Evolutionary conservation across 2,113 vertebrate species (phyloP).

Genomic region (Arenaria interpres): DNA sequence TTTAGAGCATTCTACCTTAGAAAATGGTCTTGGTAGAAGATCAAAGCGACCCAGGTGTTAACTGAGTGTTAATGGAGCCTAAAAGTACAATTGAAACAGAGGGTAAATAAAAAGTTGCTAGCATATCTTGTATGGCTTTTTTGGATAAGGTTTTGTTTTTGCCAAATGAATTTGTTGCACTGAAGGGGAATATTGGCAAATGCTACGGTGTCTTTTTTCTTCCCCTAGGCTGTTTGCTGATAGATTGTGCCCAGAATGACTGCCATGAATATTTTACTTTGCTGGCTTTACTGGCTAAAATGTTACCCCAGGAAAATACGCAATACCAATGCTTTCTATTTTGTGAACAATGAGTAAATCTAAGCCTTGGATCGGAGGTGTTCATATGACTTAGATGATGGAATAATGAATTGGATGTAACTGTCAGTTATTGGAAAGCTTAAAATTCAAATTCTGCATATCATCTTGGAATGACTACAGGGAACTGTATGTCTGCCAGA

Average conservation of each 20-base stretch:
- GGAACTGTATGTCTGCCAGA: not conserved
- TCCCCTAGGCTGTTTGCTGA: not conserved
- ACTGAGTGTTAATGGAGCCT: not conserved
- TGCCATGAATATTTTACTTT: not conserved
- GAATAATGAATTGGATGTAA: not conserved
- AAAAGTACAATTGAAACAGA: not conserved
- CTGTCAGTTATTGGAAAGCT: not conserved
- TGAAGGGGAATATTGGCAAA: not conserved
- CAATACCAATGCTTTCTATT: not conserved
- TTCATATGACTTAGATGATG: not conserved
- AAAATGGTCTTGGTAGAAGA: not conserved
- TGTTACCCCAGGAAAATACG: not conserved
- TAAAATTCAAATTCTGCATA: not conserved
- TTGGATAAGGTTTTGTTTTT: not conserved
- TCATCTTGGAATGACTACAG: not conserved
- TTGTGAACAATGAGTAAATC: not conserved
- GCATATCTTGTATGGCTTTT: accelerated
- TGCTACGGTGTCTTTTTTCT: not conserved
- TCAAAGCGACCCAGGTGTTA: not conserved
- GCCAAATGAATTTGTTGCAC: not conserved
- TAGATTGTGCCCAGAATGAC: not conserved
- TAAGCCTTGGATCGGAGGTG: not conserved
- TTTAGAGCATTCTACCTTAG: not conserved
- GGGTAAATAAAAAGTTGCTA: not conserved
- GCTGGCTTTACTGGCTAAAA: not conserved